These are phyloP conservation scores for Lepus americanus DNA, from an alignment of 2,113 vertebrate genomes.

Conservation along the genomic window DNA sequence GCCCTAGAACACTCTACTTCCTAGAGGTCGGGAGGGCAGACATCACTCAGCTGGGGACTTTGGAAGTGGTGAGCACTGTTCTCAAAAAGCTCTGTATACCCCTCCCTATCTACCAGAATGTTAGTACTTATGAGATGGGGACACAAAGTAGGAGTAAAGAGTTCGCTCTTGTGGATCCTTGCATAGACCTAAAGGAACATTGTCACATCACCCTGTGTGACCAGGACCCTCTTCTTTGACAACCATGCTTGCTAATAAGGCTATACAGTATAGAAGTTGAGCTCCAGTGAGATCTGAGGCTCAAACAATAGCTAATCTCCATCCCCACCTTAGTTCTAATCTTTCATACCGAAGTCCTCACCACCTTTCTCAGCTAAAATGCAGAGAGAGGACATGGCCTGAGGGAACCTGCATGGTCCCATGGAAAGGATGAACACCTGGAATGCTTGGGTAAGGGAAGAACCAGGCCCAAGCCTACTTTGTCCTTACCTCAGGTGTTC, in stretches of 20 bases:
- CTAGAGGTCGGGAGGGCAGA: background rate
- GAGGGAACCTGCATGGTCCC: background rate
- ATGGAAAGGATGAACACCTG: background rate
- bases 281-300: background rate
- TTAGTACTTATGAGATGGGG: background rate
- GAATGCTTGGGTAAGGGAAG: background rate
- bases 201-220: background rate
- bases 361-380: slow-evolving; percentile 21
- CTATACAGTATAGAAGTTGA: background rate
- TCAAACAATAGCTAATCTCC: background rate
- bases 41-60: background rate
- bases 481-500: slow-evolving; percentile 73
- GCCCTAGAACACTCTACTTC: background rate
- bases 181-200: slow-evolving; percentile 15
- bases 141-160: slow-evolving; percentile 12
- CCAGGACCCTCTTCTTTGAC: background rate
- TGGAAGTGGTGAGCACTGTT: slow-evolving; percentile 15
- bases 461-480: background rate
- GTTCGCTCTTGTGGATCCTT: slow-evolving; percentile 26
- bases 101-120: background rate
- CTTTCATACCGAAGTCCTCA: slow-evolving; percentile 35
- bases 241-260: slow-evolving; percentile 11
- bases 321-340: slow-evolving; percentile 8
- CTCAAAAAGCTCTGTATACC: slow-evolving; percentile 24
- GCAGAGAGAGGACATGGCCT: background rate